phyloP scores from a whole-genome alignment of 1,140 invertebrate genomes.

The Drosophila nikananu region DNA sequence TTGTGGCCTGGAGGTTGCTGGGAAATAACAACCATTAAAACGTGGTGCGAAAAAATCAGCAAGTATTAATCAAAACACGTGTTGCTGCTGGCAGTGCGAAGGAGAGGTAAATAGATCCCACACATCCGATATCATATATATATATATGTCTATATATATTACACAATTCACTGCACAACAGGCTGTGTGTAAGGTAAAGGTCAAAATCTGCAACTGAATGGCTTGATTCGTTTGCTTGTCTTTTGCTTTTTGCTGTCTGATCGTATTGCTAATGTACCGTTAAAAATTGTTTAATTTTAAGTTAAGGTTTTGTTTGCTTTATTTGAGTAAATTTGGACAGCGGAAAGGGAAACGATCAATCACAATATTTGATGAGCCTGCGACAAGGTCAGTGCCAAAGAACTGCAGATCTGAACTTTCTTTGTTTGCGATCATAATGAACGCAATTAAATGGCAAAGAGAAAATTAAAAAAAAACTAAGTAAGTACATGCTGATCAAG shows the following conservation, averaged over 20 bases:
- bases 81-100: constrained; percentile 11
- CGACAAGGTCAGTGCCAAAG: constrained; percentile 36
- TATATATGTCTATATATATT: constrained; percentile 21
- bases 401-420: constrained; percentile 10
- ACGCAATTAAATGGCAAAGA: neutral
- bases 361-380: neutral
- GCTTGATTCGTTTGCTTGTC: constrained; percentile 10
- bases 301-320: constrained; percentile 14
- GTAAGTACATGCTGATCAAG: neutral
- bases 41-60: constrained; percentile 43
- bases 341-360: constrained; percentile 23
- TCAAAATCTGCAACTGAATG: constrained; percentile 30
- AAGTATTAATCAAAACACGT: constrained; percentile 67
- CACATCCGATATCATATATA: constrained; percentile 14
- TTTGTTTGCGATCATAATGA: neutral
- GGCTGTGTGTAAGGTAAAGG: constrained; percentile 48
- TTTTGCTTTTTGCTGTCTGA: neutral
- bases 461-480: neutral
- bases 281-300: constrained; percentile 24
- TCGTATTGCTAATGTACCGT: constrained; percentile 30
- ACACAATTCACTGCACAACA: constrained; percentile 33
- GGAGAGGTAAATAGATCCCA: neutral
- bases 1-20: constrained; percentile 2
- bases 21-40: constrained; percentile 51
- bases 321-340: constrained; percentile 5